Evolutionary conservation across 2,888 invertebrate species (phyloP).

Genomic region (Orchesella flavescens): DNA sequence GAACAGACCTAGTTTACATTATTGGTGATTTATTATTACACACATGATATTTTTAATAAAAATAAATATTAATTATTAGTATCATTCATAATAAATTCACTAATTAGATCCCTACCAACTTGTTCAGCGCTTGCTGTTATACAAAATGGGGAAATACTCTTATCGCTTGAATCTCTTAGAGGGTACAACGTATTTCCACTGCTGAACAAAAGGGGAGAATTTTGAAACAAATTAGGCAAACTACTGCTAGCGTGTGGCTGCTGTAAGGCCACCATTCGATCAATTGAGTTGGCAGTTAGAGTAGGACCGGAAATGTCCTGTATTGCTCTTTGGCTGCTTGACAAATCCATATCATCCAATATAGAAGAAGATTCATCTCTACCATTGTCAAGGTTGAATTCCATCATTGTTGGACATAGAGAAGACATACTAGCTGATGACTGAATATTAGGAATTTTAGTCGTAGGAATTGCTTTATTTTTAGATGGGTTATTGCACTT

Average conservation of each 20-base stretch:
- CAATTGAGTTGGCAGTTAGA: neutral
- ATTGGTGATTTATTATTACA: no score
- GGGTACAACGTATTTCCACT: slow-evolving; percentile 26
- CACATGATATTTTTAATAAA: no score
- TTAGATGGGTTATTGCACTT: neutral
- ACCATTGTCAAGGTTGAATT: no score
- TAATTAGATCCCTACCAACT: slow-evolving; percentile 60
- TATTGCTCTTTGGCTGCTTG: neutral
- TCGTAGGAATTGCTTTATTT: neutral
- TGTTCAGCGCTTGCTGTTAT: slow-evolving; percentile 55
- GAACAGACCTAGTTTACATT: no score
- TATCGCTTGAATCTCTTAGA: slow-evolving; percentile 9
- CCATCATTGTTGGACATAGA: no score
- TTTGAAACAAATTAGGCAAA: neutral
- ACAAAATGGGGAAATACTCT: slow-evolving; percentile 8
- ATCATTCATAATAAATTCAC: slow-evolving; percentile 62
- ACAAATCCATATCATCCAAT: no score
- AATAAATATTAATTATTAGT: no score
- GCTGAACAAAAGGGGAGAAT: neutral
- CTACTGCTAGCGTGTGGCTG: neutral
- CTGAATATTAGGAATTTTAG: no score
- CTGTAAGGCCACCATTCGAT: neutral
- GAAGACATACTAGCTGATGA: no score
- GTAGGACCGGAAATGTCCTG: slow-evolving; percentile 2
- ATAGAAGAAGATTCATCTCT: no score